Evolutionary conservation across 2,888 invertebrate genomes (phyloP).

Genomic region (Xestia ashworthii): DNA sequence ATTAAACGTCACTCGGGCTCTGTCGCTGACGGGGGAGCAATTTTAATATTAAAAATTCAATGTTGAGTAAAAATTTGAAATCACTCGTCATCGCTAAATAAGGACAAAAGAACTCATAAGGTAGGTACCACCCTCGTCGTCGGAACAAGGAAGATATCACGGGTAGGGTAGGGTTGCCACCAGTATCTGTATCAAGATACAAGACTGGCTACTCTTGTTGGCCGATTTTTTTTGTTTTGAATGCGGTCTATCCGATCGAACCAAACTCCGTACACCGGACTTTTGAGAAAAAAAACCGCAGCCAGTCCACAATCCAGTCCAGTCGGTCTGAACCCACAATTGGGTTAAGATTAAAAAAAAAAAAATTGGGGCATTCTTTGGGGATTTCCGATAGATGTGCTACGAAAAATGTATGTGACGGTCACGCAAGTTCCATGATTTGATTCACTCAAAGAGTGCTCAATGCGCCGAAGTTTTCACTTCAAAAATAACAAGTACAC

Average conservation of each 20-base stretch:
- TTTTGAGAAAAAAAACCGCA: neutral
- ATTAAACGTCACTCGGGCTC: conserved; percentile 68
- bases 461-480: too few species aligned
- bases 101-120: conserved; percentile 33
- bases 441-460: too few species aligned
- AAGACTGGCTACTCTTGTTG: neutral
- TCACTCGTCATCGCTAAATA: conserved; percentile 40
- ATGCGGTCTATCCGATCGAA: too few species aligned
- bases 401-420: too few species aligned
- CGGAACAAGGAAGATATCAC: conserved; percentile 12
- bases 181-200: neutral
- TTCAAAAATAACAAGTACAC: neutral
- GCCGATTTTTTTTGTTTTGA: neutral
- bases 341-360: too few species aligned
- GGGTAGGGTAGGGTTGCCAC: neutral
- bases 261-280: too few species aligned
- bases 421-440: too few species aligned
- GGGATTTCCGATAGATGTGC: too few species aligned
- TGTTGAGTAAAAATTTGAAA: conserved; percentile 56
- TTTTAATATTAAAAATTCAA: conserved; percentile 60
- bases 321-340: neutral
- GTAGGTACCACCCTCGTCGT: conserved; percentile 15
- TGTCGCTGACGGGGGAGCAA: conserved; percentile 53
- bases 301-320: neutral
- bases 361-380: too few species aligned